Base-by-base conservation (phyloP, 1,140 invertebrate genomes). In the Drosophila funebris region DNA sequence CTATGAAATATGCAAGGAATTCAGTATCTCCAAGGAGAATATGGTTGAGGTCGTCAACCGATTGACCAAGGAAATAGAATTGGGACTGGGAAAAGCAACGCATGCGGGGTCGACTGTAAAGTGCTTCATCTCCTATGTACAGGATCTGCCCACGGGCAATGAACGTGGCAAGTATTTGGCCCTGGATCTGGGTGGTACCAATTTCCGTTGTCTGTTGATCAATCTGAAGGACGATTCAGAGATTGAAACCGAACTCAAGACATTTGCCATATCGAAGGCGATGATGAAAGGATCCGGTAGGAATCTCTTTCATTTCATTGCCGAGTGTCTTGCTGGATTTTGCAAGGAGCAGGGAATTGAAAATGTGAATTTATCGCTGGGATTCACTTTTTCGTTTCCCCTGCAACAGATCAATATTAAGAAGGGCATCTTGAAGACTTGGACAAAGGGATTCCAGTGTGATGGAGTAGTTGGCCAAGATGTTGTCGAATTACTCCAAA, bases 131-230 rank as follows among this genome's bases (percentile, higher is more conserved):
- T 99, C 98, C 0, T 99, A 98, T 90, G 98, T 99, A 14, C 96
- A 98, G 90, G 95, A 98, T 91, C 94, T 99, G 61, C 98, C 98
- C 1, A 97, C 98, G 93, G 98, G 98, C 71, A 96, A 95, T 96
- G 98, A 99, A 93, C 93, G 94, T 56, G 98, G 98, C 31, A 97
- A 98, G 93, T 99, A 98, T 92, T 93, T 99, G 82, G 98, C 98
- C 0, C 93, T 99, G 62, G 98, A 99, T 93, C 94, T 99, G 68
- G 98, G 98, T 13, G 98, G 98, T 0, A 99, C 98, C 11, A 99
- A 36, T 36, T 36, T 36, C n/a, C 33, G 33, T 13, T 36, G 33
- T 13, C 11, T 36, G 0, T 36, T 36, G 11, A 4, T 36, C 3
- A 36, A 36, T 13, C 33, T 36, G 33, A 36, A n/a, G 13, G 33